These are phyloP conservation scores for Melanocharis versteri DNA, from an alignment of 2,113 vertebrate genomes.

Conservation along the genomic window DNA sequence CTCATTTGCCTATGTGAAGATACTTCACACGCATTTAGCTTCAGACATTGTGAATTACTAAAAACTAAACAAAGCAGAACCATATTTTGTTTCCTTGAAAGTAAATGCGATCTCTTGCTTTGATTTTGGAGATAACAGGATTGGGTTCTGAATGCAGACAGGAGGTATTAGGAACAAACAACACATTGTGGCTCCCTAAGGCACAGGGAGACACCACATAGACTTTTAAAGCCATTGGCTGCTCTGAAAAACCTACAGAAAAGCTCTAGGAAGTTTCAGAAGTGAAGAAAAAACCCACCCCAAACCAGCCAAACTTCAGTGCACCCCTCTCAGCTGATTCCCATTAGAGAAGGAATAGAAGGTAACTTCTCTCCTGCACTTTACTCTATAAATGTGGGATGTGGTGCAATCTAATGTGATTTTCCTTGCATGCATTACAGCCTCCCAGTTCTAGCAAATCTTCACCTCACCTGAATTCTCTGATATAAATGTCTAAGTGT, in stretches of 20 bases:
- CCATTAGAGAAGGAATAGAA: neutral
- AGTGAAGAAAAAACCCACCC: neutral
- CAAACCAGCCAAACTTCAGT: neutral
- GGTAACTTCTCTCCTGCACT: neutral
- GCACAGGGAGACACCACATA: accelerated
- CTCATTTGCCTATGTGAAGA: neutral
- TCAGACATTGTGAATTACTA: neutral
- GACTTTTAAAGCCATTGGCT: neutral
- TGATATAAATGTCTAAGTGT: neutral
- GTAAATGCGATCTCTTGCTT: neutral
- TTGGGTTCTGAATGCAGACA: neutral
- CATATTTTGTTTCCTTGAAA: neutral
- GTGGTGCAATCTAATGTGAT: neutral
- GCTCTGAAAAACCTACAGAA: neutral
- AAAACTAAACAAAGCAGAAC: neutral
- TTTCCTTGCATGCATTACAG: neutral
- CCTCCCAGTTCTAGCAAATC: neutral
- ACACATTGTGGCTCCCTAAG: neutral
- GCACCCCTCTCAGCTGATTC: neutral
- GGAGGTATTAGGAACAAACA: neutral
- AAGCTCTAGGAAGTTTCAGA: neutral
- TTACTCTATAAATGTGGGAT: neutral
- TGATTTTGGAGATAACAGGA: neutral
- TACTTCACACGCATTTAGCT: neutral
- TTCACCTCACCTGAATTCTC: neutral